phyloP scores from a whole-genome alignment of 1,140 invertebrate species.

The Zaprionus ghesquierei region DNA sequence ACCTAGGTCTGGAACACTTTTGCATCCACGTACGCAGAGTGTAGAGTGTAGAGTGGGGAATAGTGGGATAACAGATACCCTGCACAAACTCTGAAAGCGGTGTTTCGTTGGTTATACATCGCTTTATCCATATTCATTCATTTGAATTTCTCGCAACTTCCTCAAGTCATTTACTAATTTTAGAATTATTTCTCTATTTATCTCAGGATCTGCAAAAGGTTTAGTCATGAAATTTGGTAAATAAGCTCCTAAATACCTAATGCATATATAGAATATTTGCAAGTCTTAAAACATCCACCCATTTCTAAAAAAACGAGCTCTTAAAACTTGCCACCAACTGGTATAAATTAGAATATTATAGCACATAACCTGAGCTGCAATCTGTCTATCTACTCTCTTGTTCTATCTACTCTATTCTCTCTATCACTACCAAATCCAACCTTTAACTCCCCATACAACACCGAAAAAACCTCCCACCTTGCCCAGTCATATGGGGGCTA shows the following conservation, averaged over 20 bases:
- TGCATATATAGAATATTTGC: background rate
- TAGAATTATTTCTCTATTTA: no score
- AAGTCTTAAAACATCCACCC: background rate
- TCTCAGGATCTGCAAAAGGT: no score
- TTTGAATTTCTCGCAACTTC: no score
- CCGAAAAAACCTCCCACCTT: background rate
- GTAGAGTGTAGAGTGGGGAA: background rate
- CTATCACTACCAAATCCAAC: background rate
- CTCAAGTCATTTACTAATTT: no score
- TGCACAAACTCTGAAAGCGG: background rate
- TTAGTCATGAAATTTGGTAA: background rate
- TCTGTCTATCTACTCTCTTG: no score
- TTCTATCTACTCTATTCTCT: no score
- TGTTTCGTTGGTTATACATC: background rate
- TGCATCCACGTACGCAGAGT: background rate
- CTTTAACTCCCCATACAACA: background rate
- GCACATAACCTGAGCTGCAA: no score
- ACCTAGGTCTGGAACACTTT: background rate
- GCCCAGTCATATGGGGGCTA: constrained; percentile 28
- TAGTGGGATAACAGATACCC: background rate
- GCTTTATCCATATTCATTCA: no score
- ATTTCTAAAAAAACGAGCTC: no score
- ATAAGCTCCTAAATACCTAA: background rate
- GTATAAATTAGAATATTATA: no score
- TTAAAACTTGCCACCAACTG: no score